phyloP scores from a whole-genome alignment of 2,797 vertebrate genomes.

The Eulemur coronatus region DNA sequence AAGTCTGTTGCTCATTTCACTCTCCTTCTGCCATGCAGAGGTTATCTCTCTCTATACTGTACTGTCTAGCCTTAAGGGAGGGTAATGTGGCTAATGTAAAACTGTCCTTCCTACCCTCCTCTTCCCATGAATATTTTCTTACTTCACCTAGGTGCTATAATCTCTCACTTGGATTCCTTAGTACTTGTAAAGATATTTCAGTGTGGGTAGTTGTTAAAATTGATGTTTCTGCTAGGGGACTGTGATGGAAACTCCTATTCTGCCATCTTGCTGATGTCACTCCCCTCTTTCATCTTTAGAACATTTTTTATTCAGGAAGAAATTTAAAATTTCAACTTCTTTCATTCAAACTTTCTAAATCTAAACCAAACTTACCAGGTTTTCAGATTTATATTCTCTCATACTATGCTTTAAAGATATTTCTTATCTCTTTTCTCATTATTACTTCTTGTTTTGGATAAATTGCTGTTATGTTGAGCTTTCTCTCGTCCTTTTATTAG shows the following conservation, averaged over 20 bases:
- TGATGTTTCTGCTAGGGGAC: neutral
- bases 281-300: neutral
- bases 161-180: neutral
- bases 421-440: constrained; percentile 74
- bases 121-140: neutral
- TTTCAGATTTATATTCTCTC: constrained; percentile 76
- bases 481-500: constrained; percentile 82
- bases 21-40: neutral
- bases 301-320: neutral
- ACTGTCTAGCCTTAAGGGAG: neutral
- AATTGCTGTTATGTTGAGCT: constrained; percentile 80
- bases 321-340: constrained; percentile 67
- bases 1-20: neutral
- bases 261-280: neutral
- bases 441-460: constrained; percentile 84
- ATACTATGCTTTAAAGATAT: constrained; percentile 73
- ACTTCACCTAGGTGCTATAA: neutral
- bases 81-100: neutral
- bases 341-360: constrained; percentile 62
- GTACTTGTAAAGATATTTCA: neutral
- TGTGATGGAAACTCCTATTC: neutral
- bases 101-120: neutral
- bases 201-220: neutral
- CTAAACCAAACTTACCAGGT: constrained; percentile 53
- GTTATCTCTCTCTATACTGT: neutral